Percentiles rank a stretch among this genome's conserved stretches.
Conservation (phyloP, 2,888 invertebrate genomes). For the Macaria notata region DNA sequence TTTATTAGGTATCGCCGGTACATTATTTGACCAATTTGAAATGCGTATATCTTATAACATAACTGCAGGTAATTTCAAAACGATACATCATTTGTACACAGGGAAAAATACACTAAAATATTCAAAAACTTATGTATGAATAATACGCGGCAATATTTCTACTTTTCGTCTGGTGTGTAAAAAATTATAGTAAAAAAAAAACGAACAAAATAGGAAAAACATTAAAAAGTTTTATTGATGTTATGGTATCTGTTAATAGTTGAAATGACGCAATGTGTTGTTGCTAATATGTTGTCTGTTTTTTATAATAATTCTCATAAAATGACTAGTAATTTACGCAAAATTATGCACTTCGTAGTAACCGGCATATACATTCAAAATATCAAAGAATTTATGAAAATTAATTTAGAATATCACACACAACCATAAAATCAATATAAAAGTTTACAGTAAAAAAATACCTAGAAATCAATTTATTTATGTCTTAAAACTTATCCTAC, state of each 20-base stretch:
- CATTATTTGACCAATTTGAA: conserved; percentile 71
- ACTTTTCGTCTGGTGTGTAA: conserved; percentile 63
- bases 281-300: conserved; percentile 6
- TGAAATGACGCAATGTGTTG: conserved; percentile 3
- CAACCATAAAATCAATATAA: too few species aligned
- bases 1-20: conserved; percentile 76
- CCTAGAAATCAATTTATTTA: not conserved
- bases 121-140: conserved; percentile 36
- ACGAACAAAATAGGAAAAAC: conserved; percentile 9
- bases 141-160: conserved; percentile 48
- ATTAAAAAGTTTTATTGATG: conserved; percentile 14
- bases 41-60: conserved; percentile 75
- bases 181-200: conserved; percentile 18
- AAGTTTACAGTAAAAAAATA: too few species aligned
- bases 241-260: conserved; percentile 22
- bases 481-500: conserved; percentile 34
- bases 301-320: not conserved
- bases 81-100: conserved; percentile 69
- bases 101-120: conserved; percentile 54
- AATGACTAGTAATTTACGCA: conserved; percentile 30
- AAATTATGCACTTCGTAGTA: conserved; percentile 1
- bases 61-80: conserved; percentile 63
- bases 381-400: too few species aligned
- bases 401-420: too few species aligned
- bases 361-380: too few species aligned